phyloP scores from a whole-genome alignment of 2,113 vertebrate species.

The Malurus elegans region DNA sequence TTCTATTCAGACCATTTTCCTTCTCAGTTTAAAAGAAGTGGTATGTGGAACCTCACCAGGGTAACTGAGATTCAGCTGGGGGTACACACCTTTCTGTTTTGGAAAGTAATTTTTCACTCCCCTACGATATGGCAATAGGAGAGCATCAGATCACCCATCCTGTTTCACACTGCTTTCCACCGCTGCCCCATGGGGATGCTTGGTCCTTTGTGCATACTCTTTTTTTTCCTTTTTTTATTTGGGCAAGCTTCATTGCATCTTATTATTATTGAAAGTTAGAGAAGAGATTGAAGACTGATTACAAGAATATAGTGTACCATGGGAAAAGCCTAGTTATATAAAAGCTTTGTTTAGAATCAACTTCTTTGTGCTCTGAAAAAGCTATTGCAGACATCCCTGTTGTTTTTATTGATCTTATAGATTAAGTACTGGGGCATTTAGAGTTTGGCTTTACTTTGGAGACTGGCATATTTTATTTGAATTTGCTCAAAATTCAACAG shows the following conservation, averaged over 20 bases:
- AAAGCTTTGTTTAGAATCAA: slow-evolving; percentile 19
- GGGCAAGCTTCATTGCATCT: background rate
- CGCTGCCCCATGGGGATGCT: background rate
- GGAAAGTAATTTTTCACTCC: background rate
- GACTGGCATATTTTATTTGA: slow-evolving; percentile 3
- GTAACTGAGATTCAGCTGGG: background rate
- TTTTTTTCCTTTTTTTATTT: background rate
- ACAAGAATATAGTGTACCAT: background rate
- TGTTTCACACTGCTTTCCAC: background rate
- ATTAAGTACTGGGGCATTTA: slow-evolving; percentile 15
- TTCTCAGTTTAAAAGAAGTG: background rate
- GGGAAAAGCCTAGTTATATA: background rate
- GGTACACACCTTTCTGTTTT: background rate
- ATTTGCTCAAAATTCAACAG: slow-evolving; percentile 20
- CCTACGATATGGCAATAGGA: background rate
- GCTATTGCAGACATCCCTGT: background rate
- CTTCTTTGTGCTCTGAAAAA: background rate
- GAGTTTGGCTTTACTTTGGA: slow-evolving; percentile 19
- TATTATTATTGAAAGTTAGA: slow-evolving; percentile 29
- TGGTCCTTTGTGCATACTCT: background rate
- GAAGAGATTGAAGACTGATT: slow-evolving; percentile 25
- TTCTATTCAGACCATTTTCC: background rate
- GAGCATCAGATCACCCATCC: background rate
- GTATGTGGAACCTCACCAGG: background rate
- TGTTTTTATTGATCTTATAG: slow-evolving; percentile 41